These are phyloP conservation scores for Megalops atlanticus DNA, from an alignment of 2,113 vertebrate species.

Conservation along the genomic window DNA sequence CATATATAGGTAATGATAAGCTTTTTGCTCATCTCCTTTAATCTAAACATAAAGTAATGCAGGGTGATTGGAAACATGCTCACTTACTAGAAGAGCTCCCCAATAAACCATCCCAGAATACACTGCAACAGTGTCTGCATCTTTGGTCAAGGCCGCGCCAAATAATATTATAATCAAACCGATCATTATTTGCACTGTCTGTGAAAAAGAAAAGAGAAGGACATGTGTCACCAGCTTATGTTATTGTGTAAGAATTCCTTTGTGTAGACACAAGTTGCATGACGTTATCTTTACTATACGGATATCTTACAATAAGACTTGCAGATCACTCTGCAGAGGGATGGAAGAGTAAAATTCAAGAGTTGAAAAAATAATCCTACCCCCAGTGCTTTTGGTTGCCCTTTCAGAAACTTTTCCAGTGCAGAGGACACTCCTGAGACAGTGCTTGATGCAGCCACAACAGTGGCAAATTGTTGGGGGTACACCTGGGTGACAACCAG, in stretches of 20 bases:
- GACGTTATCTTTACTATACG: not conserved
- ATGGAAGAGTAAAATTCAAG: no score
- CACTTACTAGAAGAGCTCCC: conserved; percentile 33
- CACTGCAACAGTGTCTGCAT: not conserved
- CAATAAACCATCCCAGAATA: conserved; percentile 20
- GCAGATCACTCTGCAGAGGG: no score
- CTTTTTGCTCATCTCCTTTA: not conserved
- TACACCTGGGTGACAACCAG: not conserved
- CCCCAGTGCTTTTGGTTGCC: conserved; percentile 34
- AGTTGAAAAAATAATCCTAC: conserved; percentile 16
- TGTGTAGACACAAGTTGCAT: not conserved
- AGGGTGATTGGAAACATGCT: not conserved
- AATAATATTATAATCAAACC: conserved; percentile 12
- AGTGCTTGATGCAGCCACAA: not conserved
- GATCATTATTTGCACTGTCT: conserved; percentile 39
- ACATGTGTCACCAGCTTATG: not conserved
- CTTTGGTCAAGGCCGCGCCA: not conserved
- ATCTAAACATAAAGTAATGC: not conserved
- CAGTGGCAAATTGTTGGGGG: not conserved
- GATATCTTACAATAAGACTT: not conserved
- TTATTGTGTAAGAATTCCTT: no score
- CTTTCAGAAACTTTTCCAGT: conserved; percentile 20
- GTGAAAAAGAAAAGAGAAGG: not conserved
- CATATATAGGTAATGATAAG: not conserved
- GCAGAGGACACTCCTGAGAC: not conserved